These are phyloP conservation scores for Myiozetetes cayanensis DNA, from an alignment of 2,113 vertebrate genomes.

Conservation along the genomic window DNA sequence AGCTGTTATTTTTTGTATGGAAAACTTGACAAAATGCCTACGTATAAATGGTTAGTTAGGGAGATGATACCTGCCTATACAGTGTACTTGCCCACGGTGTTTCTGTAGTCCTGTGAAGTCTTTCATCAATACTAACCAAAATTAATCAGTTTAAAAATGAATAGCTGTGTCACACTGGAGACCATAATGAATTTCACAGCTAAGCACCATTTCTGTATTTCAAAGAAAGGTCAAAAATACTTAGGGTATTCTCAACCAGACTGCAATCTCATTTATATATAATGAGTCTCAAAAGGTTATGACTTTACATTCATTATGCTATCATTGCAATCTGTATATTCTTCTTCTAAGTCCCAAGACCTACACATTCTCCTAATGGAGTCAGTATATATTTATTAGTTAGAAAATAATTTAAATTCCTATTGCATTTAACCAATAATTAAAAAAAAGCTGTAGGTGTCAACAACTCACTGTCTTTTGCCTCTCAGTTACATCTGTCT, in stretches of 20 bases:
- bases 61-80: not conserved
- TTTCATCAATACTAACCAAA: not conserved
- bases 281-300: not conserved
- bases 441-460: not conserved
- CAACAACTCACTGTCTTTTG: not conserved
- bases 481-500: not conserved
- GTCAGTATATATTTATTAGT: not conserved
- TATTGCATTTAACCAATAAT: not conserved
- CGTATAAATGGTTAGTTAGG: not conserved
- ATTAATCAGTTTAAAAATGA: conserved; percentile 17
- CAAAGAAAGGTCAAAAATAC: conserved; percentile 28
- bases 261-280: not conserved
- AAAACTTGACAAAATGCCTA: not conserved
- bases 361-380: not conserved
- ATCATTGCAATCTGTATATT: not conserved
- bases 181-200: conserved; percentile 19
- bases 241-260: not conserved
- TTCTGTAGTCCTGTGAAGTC: not conserved
- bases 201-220: conserved; percentile 15
- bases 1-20: not conserved
- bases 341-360: not conserved
- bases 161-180: not conserved
- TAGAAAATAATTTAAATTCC: not conserved
- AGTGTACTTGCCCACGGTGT: not conserved
- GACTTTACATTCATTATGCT: not conserved